Conservation (phyloP, 2,888 invertebrate genomes). For the Physocephala rufipes region DNA sequence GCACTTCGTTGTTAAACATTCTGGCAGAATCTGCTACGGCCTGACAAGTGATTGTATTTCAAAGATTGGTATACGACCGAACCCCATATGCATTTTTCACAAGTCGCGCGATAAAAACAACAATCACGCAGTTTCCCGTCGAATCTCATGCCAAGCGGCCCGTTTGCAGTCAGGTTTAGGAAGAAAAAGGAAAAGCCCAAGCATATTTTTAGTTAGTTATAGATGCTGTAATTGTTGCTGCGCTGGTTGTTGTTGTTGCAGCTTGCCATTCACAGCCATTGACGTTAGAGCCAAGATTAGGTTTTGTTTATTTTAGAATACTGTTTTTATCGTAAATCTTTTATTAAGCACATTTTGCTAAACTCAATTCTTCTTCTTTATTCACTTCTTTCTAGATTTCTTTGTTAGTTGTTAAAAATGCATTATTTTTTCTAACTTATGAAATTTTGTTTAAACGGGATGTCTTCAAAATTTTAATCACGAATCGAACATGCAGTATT, state of each 20-base stretch:
- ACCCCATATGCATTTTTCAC: background rate
- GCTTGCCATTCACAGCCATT: background rate
- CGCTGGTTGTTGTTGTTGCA: background rate
- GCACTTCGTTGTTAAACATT: conserved; percentile 58
- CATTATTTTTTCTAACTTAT: no score
- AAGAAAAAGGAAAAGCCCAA: background rate
- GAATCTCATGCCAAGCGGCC: background rate
- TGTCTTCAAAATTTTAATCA: no score
- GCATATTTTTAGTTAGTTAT: background rate
- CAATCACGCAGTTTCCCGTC: background rate
- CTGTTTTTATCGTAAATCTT: no score
- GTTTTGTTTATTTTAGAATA: conserved; percentile 5
- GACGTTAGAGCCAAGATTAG: background rate
- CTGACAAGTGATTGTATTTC: conserved; percentile 21
- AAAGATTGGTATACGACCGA: background rate
- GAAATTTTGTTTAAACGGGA: no score
- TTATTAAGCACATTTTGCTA: no score
- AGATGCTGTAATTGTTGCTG: background rate
- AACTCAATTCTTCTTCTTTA: no score
- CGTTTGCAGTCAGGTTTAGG: background rate
- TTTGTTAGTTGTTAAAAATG: no score
- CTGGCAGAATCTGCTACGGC: conserved; percentile 8
- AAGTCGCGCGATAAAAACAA: background rate
- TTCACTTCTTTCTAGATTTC: no score
- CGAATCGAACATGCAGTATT: no score